Evolutionary conservation across 2,888 invertebrate genomes (phyloP), one percentile per base, ranked within the genome.

Genomic region (Prostheceraeus crozeri): DNA sequence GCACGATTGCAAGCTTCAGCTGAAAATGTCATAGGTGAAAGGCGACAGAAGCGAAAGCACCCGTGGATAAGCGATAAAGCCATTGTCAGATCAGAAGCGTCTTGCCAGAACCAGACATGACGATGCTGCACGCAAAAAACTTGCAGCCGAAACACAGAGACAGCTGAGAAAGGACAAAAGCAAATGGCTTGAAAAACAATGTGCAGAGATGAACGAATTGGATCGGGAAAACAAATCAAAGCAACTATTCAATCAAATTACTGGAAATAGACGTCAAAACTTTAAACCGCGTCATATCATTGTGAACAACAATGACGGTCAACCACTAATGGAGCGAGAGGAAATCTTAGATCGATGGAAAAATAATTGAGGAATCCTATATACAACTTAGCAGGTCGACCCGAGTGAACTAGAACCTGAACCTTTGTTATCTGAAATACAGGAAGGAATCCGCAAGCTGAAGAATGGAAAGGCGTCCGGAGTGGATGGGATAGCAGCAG

Each of bases 401-500:
- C 23, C 23, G 16, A 40, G 19, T 40, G 40, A 40, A 40, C 40
- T 16, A 16, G 40, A 40, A 40, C 40, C 40, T 6, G 16, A 6
- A 16, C 40, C 40, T 4, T 23, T 40, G 16, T 16, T 40, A 4
- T 16, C 19, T 40, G 4, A 40, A 40, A 40, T 40, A 40, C 19
- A 40, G 19, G 19, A 16, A 16, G 40, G 16, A 40, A 40, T 40
- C 6, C 19, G 16, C 14, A 40, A 40, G 16, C 14, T 40, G 40
- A 40, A 40, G 19, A 8, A 23, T 16, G 16, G n/a, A 16, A n/a
- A 40, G 19, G n/a, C 40, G 40, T 23, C 40, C 23, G 40, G 40
- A 16, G 19, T 40, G 40, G 40, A 40, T 40, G 40, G 40, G 16
- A 40, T 40, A 40, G 16, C 40, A 40, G 40, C 40, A 40, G 40